Percentiles rank a stretch among this genome's conserved stretches.
phyloP scores from a whole-genome alignment of 1,140 invertebrate genomes.

The Whitmania pigra region DNA sequence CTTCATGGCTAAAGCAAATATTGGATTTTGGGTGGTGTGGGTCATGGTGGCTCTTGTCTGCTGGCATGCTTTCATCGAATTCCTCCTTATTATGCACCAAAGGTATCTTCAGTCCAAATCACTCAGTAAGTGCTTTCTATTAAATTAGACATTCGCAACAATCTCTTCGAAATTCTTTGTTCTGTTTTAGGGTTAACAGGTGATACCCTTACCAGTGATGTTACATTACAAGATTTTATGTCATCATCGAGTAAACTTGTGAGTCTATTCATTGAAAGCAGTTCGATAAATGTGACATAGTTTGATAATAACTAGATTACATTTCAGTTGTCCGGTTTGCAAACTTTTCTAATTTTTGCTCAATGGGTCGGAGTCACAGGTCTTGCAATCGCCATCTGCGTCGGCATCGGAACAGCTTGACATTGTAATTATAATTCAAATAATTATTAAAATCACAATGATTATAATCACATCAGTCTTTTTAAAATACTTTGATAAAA shows the following conservation, averaged over 20 bases:
- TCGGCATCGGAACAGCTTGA: constrained; percentile 1
- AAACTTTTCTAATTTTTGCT: background rate
- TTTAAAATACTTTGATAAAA: too few relatives aligned
- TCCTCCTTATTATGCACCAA: background rate
- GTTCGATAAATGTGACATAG: background rate
- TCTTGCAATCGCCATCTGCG: constrained; percentile 3
- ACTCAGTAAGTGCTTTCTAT: background rate
- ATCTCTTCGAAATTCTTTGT: background rate
- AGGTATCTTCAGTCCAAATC: background rate
- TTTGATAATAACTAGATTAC: background rate
- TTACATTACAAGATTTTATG: background rate
- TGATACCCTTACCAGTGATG: background rate
- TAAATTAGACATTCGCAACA: background rate
- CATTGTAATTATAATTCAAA: background rate
- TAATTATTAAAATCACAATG: too few relatives aligned
- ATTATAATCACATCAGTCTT: too few relatives aligned
- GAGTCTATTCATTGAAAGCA: background rate
- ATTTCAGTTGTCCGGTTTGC: background rate
- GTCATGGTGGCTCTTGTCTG: constrained; percentile 1
- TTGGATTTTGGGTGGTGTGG: background rate
- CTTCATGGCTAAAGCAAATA: background rate
- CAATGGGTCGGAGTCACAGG: constrained; percentile 7
- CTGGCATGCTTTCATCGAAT: background rate
- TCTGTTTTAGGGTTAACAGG: background rate
- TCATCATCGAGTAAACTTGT: background rate